Evolutionary conservation across 2,888 invertebrate species (phyloP), one percentile per base, ranked within the genome.

Genomic region (Emmelina monodactyla): DNA sequence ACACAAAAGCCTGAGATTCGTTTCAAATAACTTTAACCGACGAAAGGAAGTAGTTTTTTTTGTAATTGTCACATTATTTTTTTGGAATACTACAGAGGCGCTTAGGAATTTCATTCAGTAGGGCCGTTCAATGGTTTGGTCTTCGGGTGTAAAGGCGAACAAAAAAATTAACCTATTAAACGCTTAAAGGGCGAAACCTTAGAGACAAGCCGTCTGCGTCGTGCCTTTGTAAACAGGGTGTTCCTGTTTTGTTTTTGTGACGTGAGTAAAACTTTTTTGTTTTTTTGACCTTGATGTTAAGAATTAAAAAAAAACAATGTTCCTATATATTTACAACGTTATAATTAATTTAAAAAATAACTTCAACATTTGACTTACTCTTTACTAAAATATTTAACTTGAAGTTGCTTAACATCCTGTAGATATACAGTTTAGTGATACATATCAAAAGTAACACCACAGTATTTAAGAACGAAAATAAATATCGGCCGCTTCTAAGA

Each of bases 101-200:
- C 73, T 75, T 68, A 65, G 67, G 75, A 73, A 76, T 76, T 75
- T 71, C 76, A 78, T 78, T 78, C 65, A 70, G 49, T 39, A 48
- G 51, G 50, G 58, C 62, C 70, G 71, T 66, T 70, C 62, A 70
- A 42, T 40, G 37, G 39, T 43, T 51, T 49, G 62, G 63, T 69
- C n/a, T 70, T 67, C 63, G 68, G 57, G 50, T 38, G 53, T 47
- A 48, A 51, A 56, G 47, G 51, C 44, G 54, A 49, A 58, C 54
- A 62, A 67, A 70, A 62, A 62, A 56, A 52, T 25, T 43, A 42
- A 46, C 47, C 35, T 51, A 50, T 49, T 46, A 36, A 30, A 33
- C 16, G 29, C 30, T 44, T 39, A 41, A 53, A 45, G 42, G 25
- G 25, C 47, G 52, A 32, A 16, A 55, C 65, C 62, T 62, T 56